Base-by-base conservation (phyloP, 2,888 invertebrate genomes). In the Esperia sulphurella region DNA sequence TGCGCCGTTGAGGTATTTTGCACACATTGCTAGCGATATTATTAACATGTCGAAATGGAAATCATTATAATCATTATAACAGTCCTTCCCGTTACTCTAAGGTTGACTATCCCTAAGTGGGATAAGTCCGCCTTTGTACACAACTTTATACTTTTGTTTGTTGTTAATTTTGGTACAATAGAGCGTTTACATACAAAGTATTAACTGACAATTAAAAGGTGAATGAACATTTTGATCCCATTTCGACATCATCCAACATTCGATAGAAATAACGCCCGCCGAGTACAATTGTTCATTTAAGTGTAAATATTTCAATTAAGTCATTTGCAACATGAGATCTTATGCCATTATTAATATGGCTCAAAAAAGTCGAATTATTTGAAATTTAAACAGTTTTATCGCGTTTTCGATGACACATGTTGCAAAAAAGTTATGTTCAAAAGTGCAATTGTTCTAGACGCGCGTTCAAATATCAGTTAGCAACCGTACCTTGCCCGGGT, bases 401-500 rank as follows among this genome's bases (percentile, higher is more conserved):
- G 39, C 39, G 13, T 12, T 12, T 13, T n/a, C 35, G 6, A 35
- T 6, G 21, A 21, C 21, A 21, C 21, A 21, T 21, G 21, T 21
- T 21, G 21, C 21, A 21, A 21, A 5, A 21, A 2, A 5, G 21
- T 21, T 39, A 46, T 3, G 21, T 3, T 21, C 28, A 33, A 54
- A 53, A 33, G 47, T 65, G 70, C 71, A 73, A 71, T 80, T 81
- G 82, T 83, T 60, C 77, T 75, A 59, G 82, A 71, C 83, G 75
- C 69, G 83, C 77, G 82, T 77, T 31, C 56, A 63, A 63, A 75
- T 71, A 75, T 71, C 71, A 79, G 60, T 66, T 75, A 80, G 83
- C 78, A 82, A 93, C 93, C 91, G 92, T 94, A 94, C 94, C 94
- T 94, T 92, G 93, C 93, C 94, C 94, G 92, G 92, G 92, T 92